Percentiles rank a stretch among this genome's conserved stretches.
These are phyloP conservation scores for Boloria euphrosyne DNA, from an alignment of 2,888 invertebrate genomes.

Conservation along the genomic window DNA sequence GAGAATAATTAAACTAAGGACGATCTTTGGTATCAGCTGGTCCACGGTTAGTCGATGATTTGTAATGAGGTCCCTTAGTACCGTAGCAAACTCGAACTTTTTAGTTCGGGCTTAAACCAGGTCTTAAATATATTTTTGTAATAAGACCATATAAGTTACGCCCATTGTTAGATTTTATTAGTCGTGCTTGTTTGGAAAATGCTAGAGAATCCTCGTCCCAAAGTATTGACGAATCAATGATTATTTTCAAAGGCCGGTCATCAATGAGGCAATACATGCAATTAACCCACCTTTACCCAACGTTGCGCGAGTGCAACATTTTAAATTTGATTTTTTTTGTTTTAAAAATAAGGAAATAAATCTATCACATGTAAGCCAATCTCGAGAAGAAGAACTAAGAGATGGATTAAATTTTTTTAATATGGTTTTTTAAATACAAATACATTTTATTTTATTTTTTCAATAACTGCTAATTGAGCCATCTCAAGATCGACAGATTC, in stretches of 20 bases:
- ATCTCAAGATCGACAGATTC: not conserved
- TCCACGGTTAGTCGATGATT: no score
- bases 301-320: no score
- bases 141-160: slow-evolving; percentile 28
- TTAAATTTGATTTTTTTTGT: not conserved
- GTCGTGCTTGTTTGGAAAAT: slow-evolving; percentile 32
- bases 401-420: not conserved
- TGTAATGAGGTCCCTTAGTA: no score
- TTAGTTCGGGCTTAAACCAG: no score
- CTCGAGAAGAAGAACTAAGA: not conserved
- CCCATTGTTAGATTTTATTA: slow-evolving; percentile 36
- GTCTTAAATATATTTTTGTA: no score
- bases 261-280: not conserved
- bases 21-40: no score
- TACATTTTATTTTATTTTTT: not conserved
- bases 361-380: not conserved
- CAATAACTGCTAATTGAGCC: not conserved
- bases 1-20: no score
- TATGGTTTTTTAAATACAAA: not conserved
- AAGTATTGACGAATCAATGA: slow-evolving; percentile 38
- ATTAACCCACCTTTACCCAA: no score
- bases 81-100: no score
- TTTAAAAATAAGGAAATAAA: not conserved
- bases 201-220: slow-evolving; percentile 33
- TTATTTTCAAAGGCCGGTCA: slow-evolving; percentile 36